Percentiles rank a stretch among this genome's conserved stretches.
Evolutionary conservation across 2,797 vertebrate species (phyloP).

Genomic region (Helostoma temminkii): DNA sequence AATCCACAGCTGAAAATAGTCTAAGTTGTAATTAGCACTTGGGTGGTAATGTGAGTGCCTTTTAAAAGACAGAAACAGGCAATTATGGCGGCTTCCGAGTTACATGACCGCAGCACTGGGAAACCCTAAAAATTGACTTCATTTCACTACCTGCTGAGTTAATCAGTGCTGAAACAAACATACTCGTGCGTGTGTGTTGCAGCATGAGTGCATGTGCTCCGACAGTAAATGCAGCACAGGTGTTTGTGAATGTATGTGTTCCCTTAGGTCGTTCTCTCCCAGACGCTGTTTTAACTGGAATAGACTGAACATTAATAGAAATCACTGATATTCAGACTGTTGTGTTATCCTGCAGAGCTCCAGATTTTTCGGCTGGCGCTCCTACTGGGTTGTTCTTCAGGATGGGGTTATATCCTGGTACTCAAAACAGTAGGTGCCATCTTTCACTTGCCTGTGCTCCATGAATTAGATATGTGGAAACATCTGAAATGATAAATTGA

Average conservation of each 20-base stretch:
- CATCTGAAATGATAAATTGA: conserved; percentile 16
- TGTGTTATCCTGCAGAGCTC: conserved; percentile 85
- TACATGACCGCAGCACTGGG: background rate
- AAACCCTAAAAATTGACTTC: background rate
- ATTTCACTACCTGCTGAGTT: conserved; percentile 10
- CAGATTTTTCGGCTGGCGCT: conserved; percentile 94
- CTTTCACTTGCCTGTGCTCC: conserved; percentile 21
- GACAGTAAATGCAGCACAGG: background rate
- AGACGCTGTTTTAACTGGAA: background rate
- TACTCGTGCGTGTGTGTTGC: background rate
- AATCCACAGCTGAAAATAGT: conserved; percentile 6
- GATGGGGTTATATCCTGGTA: conserved; percentile 98
- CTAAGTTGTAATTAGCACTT: conserved; percentile 23
- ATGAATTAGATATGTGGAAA: conserved; percentile 36
- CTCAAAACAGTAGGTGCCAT: conserved; percentile 90
- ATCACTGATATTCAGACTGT: background rate
- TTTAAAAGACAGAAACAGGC: conserved; percentile 7
- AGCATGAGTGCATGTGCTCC: background rate
- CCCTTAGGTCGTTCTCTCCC: background rate
- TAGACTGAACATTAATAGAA: background rate
- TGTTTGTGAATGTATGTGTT: background rate
- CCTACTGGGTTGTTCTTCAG: conserved; percentile 93
- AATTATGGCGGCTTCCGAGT: conserved; percentile 11
- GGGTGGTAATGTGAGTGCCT: background rate
- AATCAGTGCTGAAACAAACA: conserved; percentile 13